These are phyloP conservation scores for Nymphicus hollandicus DNA, from an alignment of 2,113 vertebrate species.

Conservation along the genomic window DNA sequence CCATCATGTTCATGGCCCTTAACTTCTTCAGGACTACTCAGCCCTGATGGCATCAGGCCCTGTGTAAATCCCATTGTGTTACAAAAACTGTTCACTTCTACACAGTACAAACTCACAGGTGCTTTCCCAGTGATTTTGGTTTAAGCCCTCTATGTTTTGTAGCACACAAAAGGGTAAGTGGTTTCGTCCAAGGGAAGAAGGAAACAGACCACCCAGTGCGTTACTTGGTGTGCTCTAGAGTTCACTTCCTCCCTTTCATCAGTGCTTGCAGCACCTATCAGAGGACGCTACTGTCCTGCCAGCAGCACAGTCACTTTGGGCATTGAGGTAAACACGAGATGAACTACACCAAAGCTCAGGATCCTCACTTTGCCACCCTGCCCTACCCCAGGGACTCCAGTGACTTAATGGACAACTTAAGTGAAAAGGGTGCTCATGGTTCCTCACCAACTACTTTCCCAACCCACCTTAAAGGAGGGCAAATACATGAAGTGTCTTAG, in stretches of 20 bases:
- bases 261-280: background rate
- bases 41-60: background rate
- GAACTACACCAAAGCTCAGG: conserved; percentile 20
- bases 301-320: background rate
- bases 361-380: background rate
- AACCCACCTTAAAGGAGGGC: background rate
- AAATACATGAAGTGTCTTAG: background rate
- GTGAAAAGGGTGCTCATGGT: background rate
- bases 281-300: background rate
- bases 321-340: background rate
- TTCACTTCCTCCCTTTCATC: background rate
- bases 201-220: background rate
- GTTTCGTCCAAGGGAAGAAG: background rate
- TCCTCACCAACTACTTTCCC: background rate
- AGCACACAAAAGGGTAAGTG: background rate
- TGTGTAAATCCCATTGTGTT: background rate
- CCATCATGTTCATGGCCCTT: background rate
- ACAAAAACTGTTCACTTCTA: conserved; percentile 20
- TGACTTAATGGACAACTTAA: background rate
- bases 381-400: background rate
- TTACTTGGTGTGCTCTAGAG: background rate
- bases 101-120: background rate
- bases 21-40: background rate
- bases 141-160: background rate
- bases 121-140: background rate